These are phyloP conservation scores for Morinoia aosen DNA, from an alignment of 2,888 invertebrate species.

Conservation along the genomic window DNA sequence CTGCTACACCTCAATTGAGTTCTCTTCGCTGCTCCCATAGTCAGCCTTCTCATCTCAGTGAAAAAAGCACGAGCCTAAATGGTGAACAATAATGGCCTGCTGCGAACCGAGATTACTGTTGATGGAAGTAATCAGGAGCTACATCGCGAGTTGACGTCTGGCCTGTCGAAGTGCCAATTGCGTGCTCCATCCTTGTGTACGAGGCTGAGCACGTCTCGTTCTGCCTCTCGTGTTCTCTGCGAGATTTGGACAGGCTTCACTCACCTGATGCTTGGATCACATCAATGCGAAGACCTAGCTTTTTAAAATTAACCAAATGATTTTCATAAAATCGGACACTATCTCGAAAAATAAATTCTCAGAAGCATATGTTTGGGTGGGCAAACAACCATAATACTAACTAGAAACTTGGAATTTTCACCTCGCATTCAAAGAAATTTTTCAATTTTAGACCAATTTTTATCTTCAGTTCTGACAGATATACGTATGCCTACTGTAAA, in stretches of 20 bases:
- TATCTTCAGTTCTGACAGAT: not conserved
- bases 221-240: not conserved
- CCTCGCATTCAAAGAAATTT: not conserved
- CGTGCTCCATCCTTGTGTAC: not conserved
- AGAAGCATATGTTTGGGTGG: no score
- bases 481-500: not conserved
- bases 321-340: not conserved
- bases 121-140: not conserved
- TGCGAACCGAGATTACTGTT: not conserved
- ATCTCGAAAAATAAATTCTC: not conserved
- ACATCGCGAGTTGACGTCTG: not conserved
- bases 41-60: not conserved
- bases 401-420: not conserved
- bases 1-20: not conserved
- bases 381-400: not conserved
- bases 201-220: not conserved
- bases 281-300: not conserved
- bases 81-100: conserved; percentile 3
- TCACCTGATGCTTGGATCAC: not conserved
- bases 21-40: not conserved
- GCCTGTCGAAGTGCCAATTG: not conserved
- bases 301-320: not conserved
- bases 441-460: not conserved
- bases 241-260: no score
- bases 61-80: not conserved